Evolutionary conservation across 2,113 vertebrate genomes (phyloP).

Genomic region (Chionomys nivalis): DNA sequence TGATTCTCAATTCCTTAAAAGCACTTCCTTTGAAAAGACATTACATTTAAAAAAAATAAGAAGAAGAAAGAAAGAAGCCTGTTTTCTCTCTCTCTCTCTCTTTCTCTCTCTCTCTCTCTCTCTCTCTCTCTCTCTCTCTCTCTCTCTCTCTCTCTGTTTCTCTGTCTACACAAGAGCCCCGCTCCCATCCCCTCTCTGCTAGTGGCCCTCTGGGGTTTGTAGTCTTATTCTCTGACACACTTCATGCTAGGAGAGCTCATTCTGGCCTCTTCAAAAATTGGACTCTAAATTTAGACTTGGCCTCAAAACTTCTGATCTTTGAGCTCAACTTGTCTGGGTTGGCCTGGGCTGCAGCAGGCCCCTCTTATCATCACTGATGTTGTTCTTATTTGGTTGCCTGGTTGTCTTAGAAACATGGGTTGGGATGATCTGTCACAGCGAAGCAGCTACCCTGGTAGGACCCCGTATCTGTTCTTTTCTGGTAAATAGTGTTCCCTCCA

Average conservation of each 20-base stretch:
- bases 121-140: too few relatives aligned
- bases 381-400: slow-evolving; percentile 61
- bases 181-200: not conserved
- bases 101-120: too few relatives aligned
- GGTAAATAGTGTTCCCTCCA: not conserved
- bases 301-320: slow-evolving; percentile 82
- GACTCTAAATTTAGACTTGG: slow-evolving; percentile 80
- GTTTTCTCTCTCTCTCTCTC: not conserved
- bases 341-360: slow-evolving; percentile 24
- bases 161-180: not conserved
- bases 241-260: slow-evolving; percentile 67
- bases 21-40: slow-evolving; percentile 53
- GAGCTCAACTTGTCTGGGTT: slow-evolving; percentile 76
- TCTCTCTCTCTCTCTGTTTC: not conserved
- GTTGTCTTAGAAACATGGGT: slow-evolving; percentile 76
- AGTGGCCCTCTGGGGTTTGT: not conserved
- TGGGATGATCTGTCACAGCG: slow-evolving; percentile 53
- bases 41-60: not conserved
- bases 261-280: slow-evolving; percentile 71
- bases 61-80: not conserved
- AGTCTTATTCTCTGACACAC: slow-evolving; percentile 67
- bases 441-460: slow-evolving; percentile 31
- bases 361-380: slow-evolving; percentile 61
- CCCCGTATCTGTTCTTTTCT: not conserved
- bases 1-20: not conserved